Conservation (phyloP, 53 echinoderm and acorn worm species). For the Pentamera pediparva region DNA sequence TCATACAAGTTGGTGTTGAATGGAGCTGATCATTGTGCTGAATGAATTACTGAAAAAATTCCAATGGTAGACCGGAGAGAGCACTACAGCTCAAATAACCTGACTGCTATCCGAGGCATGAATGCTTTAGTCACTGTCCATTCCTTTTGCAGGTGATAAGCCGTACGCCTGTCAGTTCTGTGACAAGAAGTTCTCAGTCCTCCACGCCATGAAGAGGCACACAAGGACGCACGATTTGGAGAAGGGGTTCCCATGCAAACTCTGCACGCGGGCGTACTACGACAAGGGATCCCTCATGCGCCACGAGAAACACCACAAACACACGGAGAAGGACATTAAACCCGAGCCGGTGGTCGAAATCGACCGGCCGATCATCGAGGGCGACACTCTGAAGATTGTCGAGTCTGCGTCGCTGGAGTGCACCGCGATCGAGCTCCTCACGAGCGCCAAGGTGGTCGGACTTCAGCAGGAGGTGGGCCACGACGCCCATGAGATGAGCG, state of each 20-base stretch:
- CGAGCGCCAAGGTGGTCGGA: too few relatives aligned
- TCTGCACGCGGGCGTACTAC: constrained; percentile 8
- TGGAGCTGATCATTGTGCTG: too few relatives aligned
- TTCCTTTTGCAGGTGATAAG: background rate
- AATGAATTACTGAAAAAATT: too few relatives aligned
- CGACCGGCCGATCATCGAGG: background rate
- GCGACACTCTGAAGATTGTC: background rate
- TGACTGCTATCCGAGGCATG: too few relatives aligned
- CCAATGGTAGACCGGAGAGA: too few relatives aligned
- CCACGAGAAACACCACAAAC: constrained; percentile 5
- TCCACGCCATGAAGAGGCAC: constrained; percentile 20
- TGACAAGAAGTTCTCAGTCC: constrained; percentile 3
- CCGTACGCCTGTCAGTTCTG: constrained; percentile 15
- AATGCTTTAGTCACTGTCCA: background rate
- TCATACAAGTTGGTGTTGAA: constrained; percentile 18
- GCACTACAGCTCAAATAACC: too few relatives aligned
- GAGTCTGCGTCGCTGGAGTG: background rate
- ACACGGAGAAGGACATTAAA: background rate
- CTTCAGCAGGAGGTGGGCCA: too few relatives aligned
- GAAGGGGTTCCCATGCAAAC: constrained; percentile 1
- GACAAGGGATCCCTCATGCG: background rate
- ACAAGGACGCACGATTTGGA: constrained; percentile 10
- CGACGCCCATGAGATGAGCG: too few relatives aligned
- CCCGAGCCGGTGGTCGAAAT: constrained; percentile 1
- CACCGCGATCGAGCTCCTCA: too few relatives aligned